Conservation (phyloP, 2,113 vertebrate genomes). For the Orientallactaga bullata region DNA sequence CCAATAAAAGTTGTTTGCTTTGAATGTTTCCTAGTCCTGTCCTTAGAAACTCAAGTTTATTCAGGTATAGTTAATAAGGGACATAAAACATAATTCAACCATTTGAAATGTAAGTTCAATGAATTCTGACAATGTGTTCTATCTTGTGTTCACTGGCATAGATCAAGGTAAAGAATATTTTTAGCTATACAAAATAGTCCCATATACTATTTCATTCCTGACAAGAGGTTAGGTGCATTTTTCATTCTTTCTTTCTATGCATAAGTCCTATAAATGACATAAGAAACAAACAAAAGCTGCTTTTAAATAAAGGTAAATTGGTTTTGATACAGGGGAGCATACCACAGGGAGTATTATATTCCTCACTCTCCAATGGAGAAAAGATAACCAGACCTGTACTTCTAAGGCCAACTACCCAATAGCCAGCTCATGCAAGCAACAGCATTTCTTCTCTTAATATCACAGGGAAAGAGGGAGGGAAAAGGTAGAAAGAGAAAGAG, state of each 20-base stretch:
- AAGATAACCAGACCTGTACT: not conserved
- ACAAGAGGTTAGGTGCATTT: not conserved
- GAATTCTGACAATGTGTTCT: constrained; percentile 12
- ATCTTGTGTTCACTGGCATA: not conserved
- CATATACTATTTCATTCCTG: not conserved
- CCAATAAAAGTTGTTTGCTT: not conserved
- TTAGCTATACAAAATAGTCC: not conserved
- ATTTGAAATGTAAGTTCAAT: not conserved
- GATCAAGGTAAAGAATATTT: not conserved
- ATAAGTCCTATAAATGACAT: not conserved
- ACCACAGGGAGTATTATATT: not conserved
- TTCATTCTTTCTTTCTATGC: not conserved
- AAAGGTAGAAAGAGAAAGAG: fast-evolving
- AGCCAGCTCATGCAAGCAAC: not conserved
- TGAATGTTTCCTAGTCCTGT: not conserved
- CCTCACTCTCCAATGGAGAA: not conserved
- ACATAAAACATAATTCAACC: not conserved
- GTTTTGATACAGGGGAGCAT: not conserved
- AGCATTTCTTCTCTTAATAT: no score
- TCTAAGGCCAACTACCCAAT: not conserved
- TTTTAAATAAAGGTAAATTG: not conserved
- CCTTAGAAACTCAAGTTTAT: not conserved
- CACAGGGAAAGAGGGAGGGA: not conserved
- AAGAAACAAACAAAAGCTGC: not conserved
- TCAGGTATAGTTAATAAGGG: not conserved